Evolutionary conservation across 2,113 vertebrate species (phyloP).

Genomic region (Xiphophorus maculatus): DNA sequence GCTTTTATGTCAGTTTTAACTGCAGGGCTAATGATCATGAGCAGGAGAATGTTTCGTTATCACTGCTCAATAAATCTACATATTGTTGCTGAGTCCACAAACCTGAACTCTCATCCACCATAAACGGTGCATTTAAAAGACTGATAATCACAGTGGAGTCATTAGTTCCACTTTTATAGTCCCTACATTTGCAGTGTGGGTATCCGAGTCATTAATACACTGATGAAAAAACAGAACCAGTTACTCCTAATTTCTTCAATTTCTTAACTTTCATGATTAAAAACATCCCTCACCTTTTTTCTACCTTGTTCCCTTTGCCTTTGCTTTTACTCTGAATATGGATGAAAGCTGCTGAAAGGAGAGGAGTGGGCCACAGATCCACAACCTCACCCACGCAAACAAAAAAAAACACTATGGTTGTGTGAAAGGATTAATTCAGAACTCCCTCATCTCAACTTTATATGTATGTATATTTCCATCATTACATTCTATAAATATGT

Average conservation of each 20-base stretch:
- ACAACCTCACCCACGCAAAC: conserved; percentile 21
- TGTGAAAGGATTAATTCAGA: conserved; percentile 20
- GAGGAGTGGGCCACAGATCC: conserved; percentile 45
- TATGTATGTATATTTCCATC: conserved; percentile 15
- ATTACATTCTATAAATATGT: background rate
- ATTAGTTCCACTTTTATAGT: conserved; percentile 42
- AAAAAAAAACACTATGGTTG: conserved; percentile 23
- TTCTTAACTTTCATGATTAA: background rate
- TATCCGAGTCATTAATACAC: conserved; percentile 11
- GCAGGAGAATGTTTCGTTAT: conserved; percentile 42
- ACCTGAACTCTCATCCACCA: conserved; percentile 31
- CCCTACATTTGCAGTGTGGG: conserved; percentile 17
- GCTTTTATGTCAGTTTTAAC: conserved; percentile 52
- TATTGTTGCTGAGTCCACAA: conserved; percentile 64
- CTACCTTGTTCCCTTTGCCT: conserved; percentile 16
- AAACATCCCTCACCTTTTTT: background rate
- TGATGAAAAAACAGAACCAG: conserved; percentile 7
- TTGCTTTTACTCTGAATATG: conserved; percentile 59
- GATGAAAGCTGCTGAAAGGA: conserved; percentile 55
- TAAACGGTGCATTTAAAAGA: conserved; percentile 53
- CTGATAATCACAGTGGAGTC: conserved; percentile 30
- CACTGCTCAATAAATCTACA: conserved; percentile 41
- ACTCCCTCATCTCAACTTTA: conserved; percentile 29
- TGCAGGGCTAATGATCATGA: conserved; percentile 57
- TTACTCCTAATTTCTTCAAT: background rate